phyloP scores from a whole-genome alignment of 1,140 invertebrate species.

The Drosophila novamexicana region DNA sequence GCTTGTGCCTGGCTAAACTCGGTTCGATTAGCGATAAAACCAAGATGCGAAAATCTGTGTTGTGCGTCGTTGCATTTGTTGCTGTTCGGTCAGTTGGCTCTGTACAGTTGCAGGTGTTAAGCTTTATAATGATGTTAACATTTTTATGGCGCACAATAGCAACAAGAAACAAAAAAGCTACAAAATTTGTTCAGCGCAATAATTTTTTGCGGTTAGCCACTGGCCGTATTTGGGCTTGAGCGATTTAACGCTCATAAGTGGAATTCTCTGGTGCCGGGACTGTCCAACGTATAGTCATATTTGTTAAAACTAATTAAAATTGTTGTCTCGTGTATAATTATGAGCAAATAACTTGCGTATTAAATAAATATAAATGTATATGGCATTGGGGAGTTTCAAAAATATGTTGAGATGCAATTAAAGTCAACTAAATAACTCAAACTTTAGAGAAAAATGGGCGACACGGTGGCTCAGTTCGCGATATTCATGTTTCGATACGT shows the following conservation, averaged over 20 bases:
- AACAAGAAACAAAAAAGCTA: conserved; percentile 59
- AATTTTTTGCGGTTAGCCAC: conserved; percentile 60
- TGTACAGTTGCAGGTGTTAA: conserved; percentile 72
- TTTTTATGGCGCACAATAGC: conserved; percentile 70
- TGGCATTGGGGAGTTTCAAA: not conserved
- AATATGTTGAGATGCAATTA: not conserved
- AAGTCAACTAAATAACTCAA: too few relatives aligned
- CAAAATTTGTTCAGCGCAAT: conserved; percentile 78
- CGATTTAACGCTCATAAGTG: conserved; percentile 57
- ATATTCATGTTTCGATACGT: too few relatives aligned
- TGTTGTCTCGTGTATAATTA: conserved; percentile 51
- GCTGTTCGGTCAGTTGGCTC: conserved; percentile 28
- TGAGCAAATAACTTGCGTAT: conserved; percentile 51
- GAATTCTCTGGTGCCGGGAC: conserved; percentile 26
- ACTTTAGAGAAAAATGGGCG: too few relatives aligned
- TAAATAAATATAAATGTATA: conserved; percentile 30
- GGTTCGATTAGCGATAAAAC: conserved; percentile 77
- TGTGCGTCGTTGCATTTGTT: conserved; percentile 24
- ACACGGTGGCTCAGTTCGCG: too few relatives aligned
- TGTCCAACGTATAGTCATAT: conserved; percentile 27
- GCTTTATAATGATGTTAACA: conserved; percentile 81
- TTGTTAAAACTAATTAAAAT: conserved; percentile 71
- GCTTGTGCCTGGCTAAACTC: conserved; percentile 42
- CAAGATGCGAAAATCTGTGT: conserved; percentile 71
- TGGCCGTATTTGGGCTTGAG: conserved; percentile 60